Conservation (phyloP, 2,797 vertebrate species). For the Gymnoscopelus microlampas region DNA sequence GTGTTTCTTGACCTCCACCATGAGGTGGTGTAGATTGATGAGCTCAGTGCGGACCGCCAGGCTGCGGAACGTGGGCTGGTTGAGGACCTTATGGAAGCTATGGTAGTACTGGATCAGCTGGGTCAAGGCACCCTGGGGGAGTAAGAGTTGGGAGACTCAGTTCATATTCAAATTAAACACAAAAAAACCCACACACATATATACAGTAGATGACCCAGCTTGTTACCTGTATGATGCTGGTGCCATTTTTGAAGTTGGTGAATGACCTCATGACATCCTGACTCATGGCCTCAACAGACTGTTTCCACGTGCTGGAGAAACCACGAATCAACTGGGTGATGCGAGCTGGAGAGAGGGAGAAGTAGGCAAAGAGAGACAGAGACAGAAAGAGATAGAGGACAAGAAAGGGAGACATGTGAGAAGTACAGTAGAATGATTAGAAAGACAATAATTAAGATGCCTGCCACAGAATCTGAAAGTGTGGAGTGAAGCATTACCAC, state of each 20-base stretch:
- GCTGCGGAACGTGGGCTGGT: conserved; percentile 87
- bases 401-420: neutral
- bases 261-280: conserved; percentile 95
- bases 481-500: no score
- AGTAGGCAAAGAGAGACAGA: neutral
- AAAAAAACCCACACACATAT: no score
- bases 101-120: conserved; percentile 97
- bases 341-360: conserved; percentile 70
- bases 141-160: neutral
- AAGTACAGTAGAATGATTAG: no score
- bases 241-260: conserved; percentile 95
- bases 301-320: conserved; percentile 90
- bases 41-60: conserved; percentile 90
- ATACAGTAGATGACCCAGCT: neutral
- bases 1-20: conserved; percentile 97
- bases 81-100: conserved; percentile 91
- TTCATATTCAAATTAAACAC: neutral
- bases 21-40: conserved; percentile 95
- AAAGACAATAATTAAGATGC: no score
- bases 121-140: conserved; percentile 87
- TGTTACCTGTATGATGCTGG: conserved; percentile 91
- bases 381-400: neutral
- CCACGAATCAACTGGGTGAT: conserved; percentile 90
- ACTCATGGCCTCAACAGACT: conserved; percentile 90
- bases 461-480: no score